Evolutionary conservation across 92 coral and sea anemone genomes (phyloP).

Genomic region (Phenganax subtilis): DNA sequence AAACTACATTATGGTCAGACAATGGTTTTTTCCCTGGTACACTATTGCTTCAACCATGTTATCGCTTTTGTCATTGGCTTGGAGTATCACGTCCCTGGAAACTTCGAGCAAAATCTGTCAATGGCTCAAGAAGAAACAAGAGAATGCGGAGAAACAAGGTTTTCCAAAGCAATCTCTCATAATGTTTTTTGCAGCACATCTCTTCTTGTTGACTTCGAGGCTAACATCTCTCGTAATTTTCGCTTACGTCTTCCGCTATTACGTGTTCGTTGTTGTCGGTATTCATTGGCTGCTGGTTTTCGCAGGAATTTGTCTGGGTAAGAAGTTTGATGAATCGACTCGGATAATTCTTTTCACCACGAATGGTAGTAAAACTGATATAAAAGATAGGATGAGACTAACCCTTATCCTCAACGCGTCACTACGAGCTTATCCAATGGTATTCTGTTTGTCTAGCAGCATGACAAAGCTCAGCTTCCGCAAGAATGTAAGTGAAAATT

Average conservation of each 20-base stretch:
- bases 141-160: background rate
- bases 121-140: conserved; percentile 22
- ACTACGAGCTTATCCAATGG: conserved; percentile 13
- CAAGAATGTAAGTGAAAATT: conserved; percentile 2
- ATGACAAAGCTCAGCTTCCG: conserved; percentile 4
- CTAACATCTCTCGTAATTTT: conserved; percentile 72
- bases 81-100: conserved; percentile 63
- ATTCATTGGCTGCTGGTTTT: conserved; percentile 59
- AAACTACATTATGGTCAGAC: conserved; percentile 59
- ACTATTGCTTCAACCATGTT: conserved; percentile 70
- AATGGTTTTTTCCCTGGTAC: conserved; percentile 29
- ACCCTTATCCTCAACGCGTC: conserved; percentile 18
- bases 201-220: conserved; percentile 83
- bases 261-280: conserved; percentile 60
- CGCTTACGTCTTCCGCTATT: conserved; percentile 60
- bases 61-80: conserved; percentile 76
- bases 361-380: background rate
- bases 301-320: conserved; percentile 1
- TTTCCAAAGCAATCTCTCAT: conserved; percentile 8
- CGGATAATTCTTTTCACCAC: background rate
- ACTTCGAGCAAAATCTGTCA: conserved; percentile 65
- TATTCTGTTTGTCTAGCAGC: conserved; percentile 7
- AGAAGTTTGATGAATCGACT: conserved; percentile 6
- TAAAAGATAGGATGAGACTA: background rate
- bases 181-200: conserved; percentile 6